Conservation (phyloP, 1,140 invertebrate genomes). For the Anadara kagoshimensis region DNA sequence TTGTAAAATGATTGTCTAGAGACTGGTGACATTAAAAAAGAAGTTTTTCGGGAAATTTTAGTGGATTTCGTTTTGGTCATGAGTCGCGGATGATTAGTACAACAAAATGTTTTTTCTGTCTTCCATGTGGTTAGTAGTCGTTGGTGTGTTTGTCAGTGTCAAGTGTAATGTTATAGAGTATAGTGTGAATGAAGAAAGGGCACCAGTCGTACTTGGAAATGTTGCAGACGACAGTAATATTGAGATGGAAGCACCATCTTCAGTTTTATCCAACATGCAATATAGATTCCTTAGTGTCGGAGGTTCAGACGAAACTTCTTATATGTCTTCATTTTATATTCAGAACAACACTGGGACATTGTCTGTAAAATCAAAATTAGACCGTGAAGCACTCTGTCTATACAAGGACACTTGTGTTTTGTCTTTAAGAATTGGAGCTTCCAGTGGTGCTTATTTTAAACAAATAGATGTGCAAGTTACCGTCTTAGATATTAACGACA, state of each 20-base stretch:
- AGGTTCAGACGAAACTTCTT: slow-evolving; percentile 1
- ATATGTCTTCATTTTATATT: slow-evolving; percentile 25
- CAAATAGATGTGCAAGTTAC: slow-evolving; percentile 41
- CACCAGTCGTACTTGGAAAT: slow-evolving; percentile 25
- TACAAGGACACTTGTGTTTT: slow-evolving; percentile 2
- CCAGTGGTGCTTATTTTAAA: slow-evolving; percentile 37
- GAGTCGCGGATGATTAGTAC: no score
- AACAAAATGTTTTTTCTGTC: no score
- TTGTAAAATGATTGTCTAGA: no score
- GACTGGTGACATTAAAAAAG: no score
- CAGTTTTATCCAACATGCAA: slow-evolving; percentile 8
- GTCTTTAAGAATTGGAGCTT: slow-evolving; percentile 35
- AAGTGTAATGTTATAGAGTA: no score
- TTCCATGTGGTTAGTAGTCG: no score
- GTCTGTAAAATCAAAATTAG: slow-evolving; percentile 45
- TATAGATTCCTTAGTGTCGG: slow-evolving; percentile 12
- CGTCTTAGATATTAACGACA: slow-evolving; percentile 68
- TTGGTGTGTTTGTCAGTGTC: no score
- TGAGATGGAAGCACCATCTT: background rate
- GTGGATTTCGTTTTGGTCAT: no score
- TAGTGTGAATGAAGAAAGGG: no score
- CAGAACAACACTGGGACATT: slow-evolving; percentile 25
- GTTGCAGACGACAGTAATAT: slow-evolving; percentile 28
- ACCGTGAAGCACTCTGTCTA: slow-evolving; percentile 56
- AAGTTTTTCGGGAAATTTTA: no score